These are phyloP conservation scores for Diabrotica virgifera DNA, from an alignment of 1,140 invertebrate species.

Conservation along the genomic window DNA sequence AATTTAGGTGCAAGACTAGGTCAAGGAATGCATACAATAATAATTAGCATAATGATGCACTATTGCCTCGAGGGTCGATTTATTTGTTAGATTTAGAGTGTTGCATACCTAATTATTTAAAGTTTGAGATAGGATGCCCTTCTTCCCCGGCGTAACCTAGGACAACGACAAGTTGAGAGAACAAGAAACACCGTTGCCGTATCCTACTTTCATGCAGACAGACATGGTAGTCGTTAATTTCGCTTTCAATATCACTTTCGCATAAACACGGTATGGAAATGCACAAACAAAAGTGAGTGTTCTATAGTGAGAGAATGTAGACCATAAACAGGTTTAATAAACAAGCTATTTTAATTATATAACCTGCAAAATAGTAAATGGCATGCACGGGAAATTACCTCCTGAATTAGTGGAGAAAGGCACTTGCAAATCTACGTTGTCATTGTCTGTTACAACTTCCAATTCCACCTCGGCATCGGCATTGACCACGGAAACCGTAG, in stretches of 20 bases:
- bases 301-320: conserved; percentile 15
- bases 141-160: conserved; percentile 39
- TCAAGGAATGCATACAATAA: conserved; percentile 20
- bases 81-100: not conserved
- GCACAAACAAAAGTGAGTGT: conserved; percentile 39
- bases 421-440: conserved; percentile 46
- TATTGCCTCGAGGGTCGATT: too few relatives aligned
- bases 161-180: conserved; percentile 34
- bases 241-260: conserved; percentile 40
- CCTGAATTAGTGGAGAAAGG: conserved; percentile 45
- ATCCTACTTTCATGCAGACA: conserved; percentile 10
- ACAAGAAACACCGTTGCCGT: conserved; percentile 30
- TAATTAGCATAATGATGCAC: not conserved
- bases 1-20: conserved; percentile 29
- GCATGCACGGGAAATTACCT: conserved; percentile 35
- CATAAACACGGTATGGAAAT: conserved; percentile 20
- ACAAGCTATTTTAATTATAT: conserved; percentile 16
- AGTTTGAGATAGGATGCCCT: conserved; percentile 23
- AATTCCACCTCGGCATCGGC: conserved; percentile 39
- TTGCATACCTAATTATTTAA: not conserved
- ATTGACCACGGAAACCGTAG: conserved; percentile 35
- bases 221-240: conserved; percentile 19
- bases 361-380: conserved; percentile 36
- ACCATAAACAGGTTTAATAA: conserved; percentile 28
- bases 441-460: conserved; percentile 42